phyloP scores from a whole-genome alignment of 2,797 vertebrate genomes.

The Megalops cyprinoides region DNA sequence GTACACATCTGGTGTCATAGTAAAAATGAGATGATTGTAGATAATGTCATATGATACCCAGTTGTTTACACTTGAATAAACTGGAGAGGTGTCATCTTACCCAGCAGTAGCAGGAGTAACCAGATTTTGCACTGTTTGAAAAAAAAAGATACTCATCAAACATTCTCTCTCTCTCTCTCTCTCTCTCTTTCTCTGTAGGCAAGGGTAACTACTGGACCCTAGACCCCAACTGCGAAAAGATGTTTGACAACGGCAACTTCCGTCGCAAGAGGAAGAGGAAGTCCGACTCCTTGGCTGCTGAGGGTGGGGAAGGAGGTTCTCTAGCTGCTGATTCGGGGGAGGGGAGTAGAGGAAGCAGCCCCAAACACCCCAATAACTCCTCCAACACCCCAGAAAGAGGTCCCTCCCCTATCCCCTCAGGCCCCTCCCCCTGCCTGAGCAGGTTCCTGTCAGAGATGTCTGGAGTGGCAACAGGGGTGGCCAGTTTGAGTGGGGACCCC shows the following conservation, averaged over 20 bases:
- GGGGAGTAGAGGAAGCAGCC: conserved; percentile 64
- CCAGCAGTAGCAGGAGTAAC: background rate
- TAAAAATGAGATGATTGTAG: background rate
- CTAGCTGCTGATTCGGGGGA: conserved; percentile 52
- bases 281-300: conserved; percentile 61
- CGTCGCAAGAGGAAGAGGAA: conserved; percentile 93
- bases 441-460: conserved; percentile 81
- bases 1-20: background rate
- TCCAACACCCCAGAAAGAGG: conserved; percentile 67
- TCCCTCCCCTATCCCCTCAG: conserved; percentile 61
- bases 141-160: background rate
- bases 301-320: conserved; percentile 39
- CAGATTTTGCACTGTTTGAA: background rate
- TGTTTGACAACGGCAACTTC: conserved; percentile 97
- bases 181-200: conserved; percentile 67
- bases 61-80: background rate
- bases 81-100: background rate
- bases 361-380: conserved; percentile 69
- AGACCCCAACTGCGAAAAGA: conserved; percentile 95
- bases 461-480: conserved; percentile 53
- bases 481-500: conserved; percentile 63
- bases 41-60: no score
- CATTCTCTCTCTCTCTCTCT: conserved; percentile 14
- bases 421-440: conserved; percentile 68
- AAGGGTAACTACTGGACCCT: conserved; percentile 97